Percentiles rank a stretch among this genome's conserved stretches.
These are phyloP conservation scores for Microctonus brassicae DNA, from an alignment of 2,888 invertebrate genomes.

Conservation along the genomic window DNA sequence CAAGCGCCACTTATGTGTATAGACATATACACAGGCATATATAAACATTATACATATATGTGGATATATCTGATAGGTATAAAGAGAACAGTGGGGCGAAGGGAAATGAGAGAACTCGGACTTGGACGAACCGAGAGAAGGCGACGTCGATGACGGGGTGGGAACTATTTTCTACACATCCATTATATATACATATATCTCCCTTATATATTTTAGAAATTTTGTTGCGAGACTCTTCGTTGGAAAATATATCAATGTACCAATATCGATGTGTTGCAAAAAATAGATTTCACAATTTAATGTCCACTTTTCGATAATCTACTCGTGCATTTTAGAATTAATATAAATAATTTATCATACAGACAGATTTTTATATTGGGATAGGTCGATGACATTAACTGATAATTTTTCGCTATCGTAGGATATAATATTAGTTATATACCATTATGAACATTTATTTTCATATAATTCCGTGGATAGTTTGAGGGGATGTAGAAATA, in stretches of 20 bases:
- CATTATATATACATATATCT: not conserved
- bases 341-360: constrained; percentile 3
- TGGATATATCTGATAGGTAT: constrained; percentile 25
- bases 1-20: constrained; percentile 26
- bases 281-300: not conserved
- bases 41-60: not conserved
- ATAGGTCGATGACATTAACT: constrained; percentile 16
- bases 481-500: not conserved
- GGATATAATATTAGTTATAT: not conserved
- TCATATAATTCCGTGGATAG: not conserved
- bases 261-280: not conserved
- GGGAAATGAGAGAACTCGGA: constrained; percentile 51
- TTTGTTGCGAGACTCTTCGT: not conserved
- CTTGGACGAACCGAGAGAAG: constrained; percentile 39
- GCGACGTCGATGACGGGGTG: constrained; percentile 27
- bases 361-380: constrained; percentile 22
- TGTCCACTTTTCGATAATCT: not conserved
- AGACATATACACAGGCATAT: constrained; percentile 18
- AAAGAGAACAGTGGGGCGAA: constrained; percentile 51
- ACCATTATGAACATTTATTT: not conserved
- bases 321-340: not conserved
- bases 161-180: constrained; percentile 10
- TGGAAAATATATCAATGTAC: not conserved
- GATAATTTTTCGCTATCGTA: not conserved
- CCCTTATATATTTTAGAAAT: not conserved